phyloP scores from a whole-genome alignment of 1,140 invertebrate genomes.

The Eriocheir sinensis region DNA sequence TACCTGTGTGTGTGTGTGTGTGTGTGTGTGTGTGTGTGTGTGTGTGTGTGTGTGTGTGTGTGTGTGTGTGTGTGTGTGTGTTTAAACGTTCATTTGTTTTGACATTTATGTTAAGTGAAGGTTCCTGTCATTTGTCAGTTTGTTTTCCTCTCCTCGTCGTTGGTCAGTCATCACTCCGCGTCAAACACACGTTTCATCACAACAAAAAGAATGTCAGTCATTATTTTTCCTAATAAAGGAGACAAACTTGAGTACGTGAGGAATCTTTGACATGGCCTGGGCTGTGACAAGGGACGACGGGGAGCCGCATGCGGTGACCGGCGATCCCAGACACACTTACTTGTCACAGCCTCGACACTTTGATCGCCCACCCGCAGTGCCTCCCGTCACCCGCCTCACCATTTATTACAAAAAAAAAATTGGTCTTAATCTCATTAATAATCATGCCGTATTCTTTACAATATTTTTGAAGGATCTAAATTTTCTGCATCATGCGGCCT shows the following conservation, averaged over 20 bases:
- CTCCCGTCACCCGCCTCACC: not conserved
- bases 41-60: too few relatives aligned
- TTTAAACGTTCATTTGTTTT: too few relatives aligned
- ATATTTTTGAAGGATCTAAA: not conserved
- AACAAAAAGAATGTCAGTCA: constrained; percentile 5
- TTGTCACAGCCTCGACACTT: not conserved
- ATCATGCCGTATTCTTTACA: not conserved
- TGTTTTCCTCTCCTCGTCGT: too few relatives aligned
- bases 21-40: too few relatives aligned
- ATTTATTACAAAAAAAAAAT: not conserved
- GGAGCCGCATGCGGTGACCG: not conserved
- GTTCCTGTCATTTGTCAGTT: too few relatives aligned
- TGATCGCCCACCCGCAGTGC: not conserved
- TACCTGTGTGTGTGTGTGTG: too few relatives aligned
- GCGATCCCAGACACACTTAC: not conserved
- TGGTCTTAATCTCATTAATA: not conserved
- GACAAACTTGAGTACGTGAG: constrained; percentile 25
- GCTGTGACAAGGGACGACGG: not conserved
- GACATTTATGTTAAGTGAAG: too few relatives aligned
- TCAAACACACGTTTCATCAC: not conserved
- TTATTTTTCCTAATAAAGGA: constrained; percentile 29
- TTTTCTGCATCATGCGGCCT: not conserved
- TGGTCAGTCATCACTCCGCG: too few relatives aligned
- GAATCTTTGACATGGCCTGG: not conserved
- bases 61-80: too few relatives aligned